Conservation (phyloP, 2,888 invertebrate genomes). For the Drosophila flavopinicola region DNA sequence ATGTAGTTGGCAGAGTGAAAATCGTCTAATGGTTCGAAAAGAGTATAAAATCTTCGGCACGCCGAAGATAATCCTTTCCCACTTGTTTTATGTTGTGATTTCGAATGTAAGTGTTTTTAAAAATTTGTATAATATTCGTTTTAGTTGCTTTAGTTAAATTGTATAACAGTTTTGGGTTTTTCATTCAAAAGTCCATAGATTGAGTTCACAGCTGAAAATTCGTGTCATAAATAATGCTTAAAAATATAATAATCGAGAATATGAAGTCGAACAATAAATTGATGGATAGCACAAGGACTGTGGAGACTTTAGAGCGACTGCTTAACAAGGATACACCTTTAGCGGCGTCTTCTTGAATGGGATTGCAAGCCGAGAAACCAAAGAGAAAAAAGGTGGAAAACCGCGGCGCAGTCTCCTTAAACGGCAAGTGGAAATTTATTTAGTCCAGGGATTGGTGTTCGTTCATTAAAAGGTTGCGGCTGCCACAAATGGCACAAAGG, state of each 20-base stretch:
- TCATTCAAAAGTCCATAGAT: too few species aligned
- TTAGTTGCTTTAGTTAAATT: too few species aligned
- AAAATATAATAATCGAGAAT: background rate
- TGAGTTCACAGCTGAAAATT: background rate
- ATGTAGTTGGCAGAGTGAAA: too few species aligned
- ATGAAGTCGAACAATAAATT: slow-evolving; percentile 7
- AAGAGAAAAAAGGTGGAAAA: slow-evolving; percentile 23
- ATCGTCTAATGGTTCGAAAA: too few species aligned
- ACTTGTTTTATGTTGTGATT: too few species aligned
- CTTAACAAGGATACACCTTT: background rate
- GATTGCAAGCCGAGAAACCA: slow-evolving; percentile 6
- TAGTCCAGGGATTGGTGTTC: slow-evolving; percentile 27
- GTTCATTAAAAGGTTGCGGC: slow-evolving; percentile 54
- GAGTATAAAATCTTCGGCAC: too few species aligned
- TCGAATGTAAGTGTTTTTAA: too few species aligned
- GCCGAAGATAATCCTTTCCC: too few species aligned
- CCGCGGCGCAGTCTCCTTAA: slow-evolving; percentile 12
- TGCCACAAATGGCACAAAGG: slow-evolving; percentile 33
- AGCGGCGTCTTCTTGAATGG: slow-evolving; percentile 26
- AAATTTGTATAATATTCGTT: too few species aligned
- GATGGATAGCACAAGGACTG: slow-evolving; percentile 1
- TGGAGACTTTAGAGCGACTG: slow-evolving; percentile 1
- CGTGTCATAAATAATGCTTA: background rate
- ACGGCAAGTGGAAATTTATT: slow-evolving; percentile 45
- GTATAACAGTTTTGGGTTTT: too few species aligned